Evolutionary conservation across 1,140 invertebrate genomes (phyloP).

Genomic region (Sycophila sp.): DNA sequence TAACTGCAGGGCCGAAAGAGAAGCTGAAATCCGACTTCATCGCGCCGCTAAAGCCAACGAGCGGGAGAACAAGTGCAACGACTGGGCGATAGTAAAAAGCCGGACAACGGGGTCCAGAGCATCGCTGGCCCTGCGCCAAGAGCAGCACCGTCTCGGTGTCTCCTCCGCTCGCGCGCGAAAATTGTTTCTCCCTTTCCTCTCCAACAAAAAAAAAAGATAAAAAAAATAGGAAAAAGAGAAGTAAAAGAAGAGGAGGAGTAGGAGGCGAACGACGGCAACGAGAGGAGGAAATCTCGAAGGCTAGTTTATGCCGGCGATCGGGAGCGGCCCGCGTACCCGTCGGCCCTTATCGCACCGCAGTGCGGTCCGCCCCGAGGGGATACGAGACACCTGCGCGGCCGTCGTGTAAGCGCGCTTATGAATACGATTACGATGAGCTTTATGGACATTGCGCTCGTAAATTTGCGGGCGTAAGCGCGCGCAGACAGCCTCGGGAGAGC

Average conservation of each 20-base stretch:
- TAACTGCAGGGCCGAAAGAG: no score
- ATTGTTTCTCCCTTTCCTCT: conserved; percentile 35
- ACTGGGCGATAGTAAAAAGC: no score
- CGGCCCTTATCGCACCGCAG: neutral
- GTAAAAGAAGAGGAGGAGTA: neutral
- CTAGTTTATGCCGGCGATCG: conserved; percentile 20
- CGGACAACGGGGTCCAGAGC: no score
- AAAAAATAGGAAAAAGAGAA: neutral
- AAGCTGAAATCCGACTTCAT: no score
- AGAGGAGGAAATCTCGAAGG: neutral
- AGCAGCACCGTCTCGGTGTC: neutral
- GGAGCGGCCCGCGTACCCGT: neutral
- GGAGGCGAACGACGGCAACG: neutral
- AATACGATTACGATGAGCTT: conserved; percentile 52
- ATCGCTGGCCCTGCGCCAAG: no score
- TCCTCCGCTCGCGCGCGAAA: conserved; percentile 2
- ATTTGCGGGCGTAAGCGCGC: conserved; percentile 4
- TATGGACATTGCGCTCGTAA: conserved; percentile 44
- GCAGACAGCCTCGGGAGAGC: neutral
- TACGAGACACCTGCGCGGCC: conserved; percentile 44
- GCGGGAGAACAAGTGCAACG: no score
- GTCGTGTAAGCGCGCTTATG: conserved; percentile 43
- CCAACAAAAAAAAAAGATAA: no score
- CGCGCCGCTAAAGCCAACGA: no score
- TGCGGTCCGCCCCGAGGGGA: neutral